Evolutionary conservation across 2,888 invertebrate species (phyloP).

Genomic region (Polydrusus tereticollis): DNA sequence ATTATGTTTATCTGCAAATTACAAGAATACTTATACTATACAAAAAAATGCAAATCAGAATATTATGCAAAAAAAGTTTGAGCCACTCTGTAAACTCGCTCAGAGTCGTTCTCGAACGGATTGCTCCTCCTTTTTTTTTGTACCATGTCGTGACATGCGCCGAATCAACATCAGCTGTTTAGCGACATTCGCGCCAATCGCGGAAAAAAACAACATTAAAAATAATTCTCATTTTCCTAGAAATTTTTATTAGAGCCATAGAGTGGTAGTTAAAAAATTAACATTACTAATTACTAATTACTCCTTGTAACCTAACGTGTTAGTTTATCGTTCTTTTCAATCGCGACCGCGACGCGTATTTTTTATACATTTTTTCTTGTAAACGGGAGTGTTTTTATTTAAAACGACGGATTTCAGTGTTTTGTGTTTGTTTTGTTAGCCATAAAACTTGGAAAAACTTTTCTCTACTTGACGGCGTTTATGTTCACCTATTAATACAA

Average conservation of each 20-base stretch:
- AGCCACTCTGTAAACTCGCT: not conserved
- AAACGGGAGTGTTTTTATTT: conserved; percentile 23
- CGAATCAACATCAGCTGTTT: conserved; percentile 28
- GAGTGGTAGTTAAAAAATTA: conserved; percentile 29
- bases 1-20: too few species aligned
- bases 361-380: conserved; percentile 7
- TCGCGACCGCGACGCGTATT: conserved; percentile 7
- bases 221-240: conserved; percentile 39
- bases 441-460: conserved; percentile 2
- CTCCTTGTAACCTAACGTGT: not conserved
- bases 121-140: not conserved
- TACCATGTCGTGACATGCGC: conserved; percentile 8
- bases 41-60: not conserved
- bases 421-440: conserved; percentile 25
- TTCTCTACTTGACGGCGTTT: not conserved
- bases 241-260: conserved; percentile 29
- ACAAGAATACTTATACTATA: not conserved
- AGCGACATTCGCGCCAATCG: conserved; percentile 24
- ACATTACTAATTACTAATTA: conserved; percentile 22
- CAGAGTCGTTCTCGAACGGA: not conserved
- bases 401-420: conserved; percentile 20
- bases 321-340: conserved; percentile 1
- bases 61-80: not conserved
- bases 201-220: conserved; percentile 33
- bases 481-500: not conserved